phyloP scores from a whole-genome alignment of 2,888 invertebrate species.

The Himalopsyche japonica region DNA sequence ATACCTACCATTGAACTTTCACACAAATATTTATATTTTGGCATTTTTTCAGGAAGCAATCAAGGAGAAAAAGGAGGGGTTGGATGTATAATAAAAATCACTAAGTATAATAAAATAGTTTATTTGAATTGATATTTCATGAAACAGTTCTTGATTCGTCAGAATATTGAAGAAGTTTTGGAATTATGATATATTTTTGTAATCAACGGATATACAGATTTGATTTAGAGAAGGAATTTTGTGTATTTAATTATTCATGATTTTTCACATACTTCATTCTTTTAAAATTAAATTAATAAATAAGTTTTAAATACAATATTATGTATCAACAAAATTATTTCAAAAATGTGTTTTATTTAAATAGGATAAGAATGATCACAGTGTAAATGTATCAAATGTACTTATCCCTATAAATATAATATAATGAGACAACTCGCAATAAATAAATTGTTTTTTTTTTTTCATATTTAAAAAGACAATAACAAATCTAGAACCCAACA shows the following conservation, averaged over 20 bases:
- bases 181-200: background rate
- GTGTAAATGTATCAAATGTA: background rate
- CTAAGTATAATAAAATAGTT: constrained; percentile 19
- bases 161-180: background rate
- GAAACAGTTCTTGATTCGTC: background rate
- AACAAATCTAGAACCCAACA: background rate
- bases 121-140: constrained; percentile 10
- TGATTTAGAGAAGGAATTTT: background rate
- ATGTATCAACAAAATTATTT: background rate
- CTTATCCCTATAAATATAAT: background rate
- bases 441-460: background rate
- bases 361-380: constrained; percentile 7
- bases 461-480: background rate
- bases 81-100: constrained; percentile 63
- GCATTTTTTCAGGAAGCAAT: constrained; percentile 74
- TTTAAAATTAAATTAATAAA: background rate
- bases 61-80: constrained; percentile 84
- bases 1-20: background rate
- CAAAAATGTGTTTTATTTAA: background rate
- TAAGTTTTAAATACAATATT: background rate
- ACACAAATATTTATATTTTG: background rate
- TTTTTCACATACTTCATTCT: background rate
- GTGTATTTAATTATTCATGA: background rate
- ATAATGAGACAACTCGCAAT: background rate
- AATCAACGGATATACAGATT: background rate